Conservation (phyloP, 92 coral and sea anemone genomes). For the Scolanthus callimorphus region DNA sequence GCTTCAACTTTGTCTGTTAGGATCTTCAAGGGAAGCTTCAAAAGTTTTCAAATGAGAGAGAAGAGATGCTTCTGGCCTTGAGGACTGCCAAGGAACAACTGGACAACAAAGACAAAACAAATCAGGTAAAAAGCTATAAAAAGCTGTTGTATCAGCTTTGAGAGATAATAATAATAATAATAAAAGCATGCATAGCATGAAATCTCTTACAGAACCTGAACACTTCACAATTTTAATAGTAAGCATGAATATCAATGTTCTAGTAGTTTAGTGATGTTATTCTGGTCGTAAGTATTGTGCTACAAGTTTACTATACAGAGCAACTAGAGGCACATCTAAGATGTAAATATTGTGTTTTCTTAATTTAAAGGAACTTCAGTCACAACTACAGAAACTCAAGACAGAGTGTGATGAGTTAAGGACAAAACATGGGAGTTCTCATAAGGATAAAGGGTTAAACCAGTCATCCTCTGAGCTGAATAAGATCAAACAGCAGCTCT, state of each 20-base stretch:
- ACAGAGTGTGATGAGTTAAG: constrained; percentile 46
- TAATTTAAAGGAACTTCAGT: constrained; percentile 28
- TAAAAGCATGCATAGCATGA: too few relatives aligned
- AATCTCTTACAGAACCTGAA: too few relatives aligned
- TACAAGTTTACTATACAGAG: too few relatives aligned
- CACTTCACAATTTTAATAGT: too few relatives aligned
- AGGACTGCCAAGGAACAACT: constrained; percentile 40
- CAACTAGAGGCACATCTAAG: too few relatives aligned
- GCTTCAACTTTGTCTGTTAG: too few relatives aligned
- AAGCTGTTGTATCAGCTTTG: too few relatives aligned
- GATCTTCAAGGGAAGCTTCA: neutral
- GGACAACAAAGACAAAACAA: constrained; percentile 32
- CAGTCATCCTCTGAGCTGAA: constrained; percentile 11
- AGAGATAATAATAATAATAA: too few relatives aligned
- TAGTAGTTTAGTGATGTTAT: too few relatives aligned
- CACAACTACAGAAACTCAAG: constrained; percentile 21
- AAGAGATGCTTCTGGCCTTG: constrained; percentile 40
- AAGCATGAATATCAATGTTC: too few relatives aligned
- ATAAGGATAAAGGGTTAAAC: constrained; percentile 12
- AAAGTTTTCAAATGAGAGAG: constrained; percentile 46
- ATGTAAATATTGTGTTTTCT: neutral
- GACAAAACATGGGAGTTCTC: constrained; percentile 27
- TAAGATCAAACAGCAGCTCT: constrained; percentile 16
- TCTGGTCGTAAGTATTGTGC: too few relatives aligned
- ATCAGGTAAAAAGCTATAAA: too few relatives aligned